A percentile compares a stretch with the other conserved stretches of the same genome.
Conservation (phyloP, 2,888 invertebrate species). For the Gymnosoma rotundatum region DNA sequence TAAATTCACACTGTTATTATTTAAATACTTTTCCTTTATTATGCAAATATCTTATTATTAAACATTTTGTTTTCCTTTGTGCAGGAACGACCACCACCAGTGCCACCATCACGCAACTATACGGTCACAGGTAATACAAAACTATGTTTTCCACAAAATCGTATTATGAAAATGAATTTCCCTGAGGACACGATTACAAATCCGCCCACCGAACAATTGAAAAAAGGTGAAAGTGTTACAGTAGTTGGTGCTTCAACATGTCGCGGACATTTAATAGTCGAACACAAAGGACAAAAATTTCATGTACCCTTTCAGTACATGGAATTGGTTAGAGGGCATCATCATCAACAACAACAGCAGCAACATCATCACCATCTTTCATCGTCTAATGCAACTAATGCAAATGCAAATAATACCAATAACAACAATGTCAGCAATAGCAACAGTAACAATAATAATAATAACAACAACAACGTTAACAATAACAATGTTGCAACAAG, state of each 20-base stretch:
- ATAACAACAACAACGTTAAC: constrained; percentile 46
- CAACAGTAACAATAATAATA: constrained; percentile 14
- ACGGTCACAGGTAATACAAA: constrained; percentile 95
- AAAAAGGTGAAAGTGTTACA: constrained; percentile 93
- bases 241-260: constrained; percentile 93
- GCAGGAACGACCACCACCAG: constrained; percentile 94
- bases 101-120: constrained; percentile 94
- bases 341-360: constrained; percentile 55
- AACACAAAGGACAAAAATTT: constrained; percentile 88
- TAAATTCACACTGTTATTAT: constrained; percentile 4
- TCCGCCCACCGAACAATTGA: constrained; percentile 83
- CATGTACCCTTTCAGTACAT: constrained; percentile 93
- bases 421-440: constrained; percentile 46
- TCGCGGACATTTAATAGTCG: constrained; percentile 93
- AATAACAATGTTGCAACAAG: constrained; percentile 68
- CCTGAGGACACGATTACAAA: constrained; percentile 84
- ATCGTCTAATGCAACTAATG: constrained; percentile 34
- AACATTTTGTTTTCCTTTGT: constrained; percentile 6
- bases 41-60: constrained; percentile 47
- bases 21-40: constrained; percentile 30
- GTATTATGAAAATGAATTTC: constrained; percentile 95
- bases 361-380: constrained; percentile 61
- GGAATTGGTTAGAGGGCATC: constrained; percentile 84
- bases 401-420: constrained; percentile 59
- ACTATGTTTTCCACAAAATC: constrained; percentile 95